Percentiles rank a stretch among this genome's conserved stretches.
phyloP scores from a whole-genome alignment of 2,113 vertebrate genomes.

The Apus apus region DNA sequence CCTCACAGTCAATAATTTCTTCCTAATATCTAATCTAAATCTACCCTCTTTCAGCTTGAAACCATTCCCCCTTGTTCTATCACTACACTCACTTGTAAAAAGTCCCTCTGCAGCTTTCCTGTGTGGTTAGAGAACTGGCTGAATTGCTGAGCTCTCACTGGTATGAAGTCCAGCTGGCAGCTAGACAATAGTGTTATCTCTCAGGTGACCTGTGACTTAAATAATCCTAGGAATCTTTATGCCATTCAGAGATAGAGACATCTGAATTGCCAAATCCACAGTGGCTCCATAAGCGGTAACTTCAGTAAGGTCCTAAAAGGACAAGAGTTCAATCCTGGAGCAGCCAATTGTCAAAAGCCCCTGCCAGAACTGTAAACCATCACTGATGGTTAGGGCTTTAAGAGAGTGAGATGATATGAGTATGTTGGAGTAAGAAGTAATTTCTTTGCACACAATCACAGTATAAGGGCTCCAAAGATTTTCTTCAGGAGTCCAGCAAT shows the following conservation, averaged over 20 bases:
- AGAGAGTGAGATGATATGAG: not conserved
- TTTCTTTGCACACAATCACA: not conserved
- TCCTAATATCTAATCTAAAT: too few species aligned
- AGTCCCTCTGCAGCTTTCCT: too few species aligned
- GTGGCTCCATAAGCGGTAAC: rapidly evolving
- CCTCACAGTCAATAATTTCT: too few species aligned
- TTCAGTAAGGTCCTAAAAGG: not conserved
- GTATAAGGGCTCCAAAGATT: not conserved
- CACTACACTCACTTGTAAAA: too few species aligned
- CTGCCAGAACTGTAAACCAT: not conserved
- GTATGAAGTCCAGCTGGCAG: not conserved
- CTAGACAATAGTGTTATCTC: not conserved
- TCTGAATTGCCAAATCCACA: not conserved
- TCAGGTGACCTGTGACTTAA: not conserved
- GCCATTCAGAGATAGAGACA: not conserved
- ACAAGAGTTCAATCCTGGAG: not conserved
- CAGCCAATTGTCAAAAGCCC: not conserved
- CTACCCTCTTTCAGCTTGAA: too few species aligned
- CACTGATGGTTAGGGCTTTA: not conserved
- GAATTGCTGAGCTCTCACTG: not conserved
- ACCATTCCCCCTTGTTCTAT: too few species aligned
- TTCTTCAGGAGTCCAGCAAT: not conserved
- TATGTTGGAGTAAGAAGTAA: not conserved
- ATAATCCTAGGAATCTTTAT: not conserved
- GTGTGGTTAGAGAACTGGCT: not conserved